Evolutionary conservation across 2,113 vertebrate genomes (phyloP), one percentile per base, ranked within the genome.

Genomic region (Austrofundulus limnaeus): DNA sequence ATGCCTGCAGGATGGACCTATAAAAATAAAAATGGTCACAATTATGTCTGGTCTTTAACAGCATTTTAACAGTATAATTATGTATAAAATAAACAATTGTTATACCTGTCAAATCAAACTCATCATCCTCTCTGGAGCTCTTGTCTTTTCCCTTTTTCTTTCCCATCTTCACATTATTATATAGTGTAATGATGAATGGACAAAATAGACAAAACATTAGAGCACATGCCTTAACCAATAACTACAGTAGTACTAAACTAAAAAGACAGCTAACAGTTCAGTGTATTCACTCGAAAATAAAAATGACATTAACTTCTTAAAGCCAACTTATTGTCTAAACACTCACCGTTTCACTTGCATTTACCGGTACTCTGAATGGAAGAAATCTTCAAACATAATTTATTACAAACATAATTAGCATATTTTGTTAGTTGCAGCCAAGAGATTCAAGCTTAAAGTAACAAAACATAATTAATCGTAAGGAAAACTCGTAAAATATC

Each of bases 1-100:
- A 52, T 98, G 97, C 38, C 81, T 93, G 80, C 97, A 99, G 13
- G 69, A 51, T 24, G 91, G 88, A 76, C 87, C 96, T 98, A 67
- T 14, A 37, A 12, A 37, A 10, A 14, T 23, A n/a, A 34, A 34
- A 34, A 28, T 2, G 9, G 31, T 34, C 8, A 34, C 31, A 34
- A 9, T 34, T 34, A 10, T 34, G 8, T 10, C 31, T 64, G 1
- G 34, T 28, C 37, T 49, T 31, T 34, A 4, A 43, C 45, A 38
- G n/a, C 46, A 39, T 37, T 8, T 41, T 60, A 19, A 62, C 2
- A 41, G 63, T 24, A 19, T 48, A 2, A 0, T 11, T 46, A 41
- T 16, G n/a, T n/a, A n/a, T n/a, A n/a, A n/a, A n/a, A 57, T 41
- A 13, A 23, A 5, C n/a, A 7, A 43, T 37, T 3, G 17, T 7